Evolutionary conservation across 2,113 vertebrate genomes (phyloP), one percentile per base, ranked within the genome.

Genomic region (Mionectes macconnelli): DNA sequence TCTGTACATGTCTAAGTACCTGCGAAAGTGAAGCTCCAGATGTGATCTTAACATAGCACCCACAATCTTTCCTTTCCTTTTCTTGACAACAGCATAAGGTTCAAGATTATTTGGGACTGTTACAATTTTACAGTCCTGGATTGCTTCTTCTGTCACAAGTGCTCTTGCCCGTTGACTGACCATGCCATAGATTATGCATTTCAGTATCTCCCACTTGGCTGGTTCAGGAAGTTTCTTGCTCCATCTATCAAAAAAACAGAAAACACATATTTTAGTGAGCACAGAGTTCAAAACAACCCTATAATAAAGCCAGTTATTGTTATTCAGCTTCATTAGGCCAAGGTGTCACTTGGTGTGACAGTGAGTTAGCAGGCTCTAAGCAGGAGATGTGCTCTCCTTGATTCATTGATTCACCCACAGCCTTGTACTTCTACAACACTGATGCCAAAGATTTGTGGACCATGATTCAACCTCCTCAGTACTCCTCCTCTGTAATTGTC

Each of bases 161-260:
- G 23, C 0, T 2, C 33, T 87, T 2, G 0, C 20, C 6, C 35
- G 17, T 15, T 56, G 49, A 21, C 14, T 45, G 37, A 15, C n/a
- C 27, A 22, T 27, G 19, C 33, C 18, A 28, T 12, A 57, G 30
- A 40, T 33, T 68, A 12, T 0, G 1, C 25, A 25, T 45, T 81
- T 80, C 40, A 44, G 24, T 50, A 40, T 40, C 53, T 76, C 16
- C 40, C 25, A 8, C 25, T 68, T 72, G 23, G 19, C 30, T 73
- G 49, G 7, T 28, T 77, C 14, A 37, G 24, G 30, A 63, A 57
- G 22, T 57, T 57, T 82, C 25, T 68, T 82, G 35, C 23, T 68
- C 27, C 47, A n/a, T 81, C 57, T n/a, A 56, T 23, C 52, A 62
- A 72, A 89, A 37, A 25, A 10, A 50, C 15, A 85, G 28, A 8